phyloP scores from a whole-genome alignment of 2,113 vertebrate genomes.

The Plecturocebus donacophilus region DNA sequence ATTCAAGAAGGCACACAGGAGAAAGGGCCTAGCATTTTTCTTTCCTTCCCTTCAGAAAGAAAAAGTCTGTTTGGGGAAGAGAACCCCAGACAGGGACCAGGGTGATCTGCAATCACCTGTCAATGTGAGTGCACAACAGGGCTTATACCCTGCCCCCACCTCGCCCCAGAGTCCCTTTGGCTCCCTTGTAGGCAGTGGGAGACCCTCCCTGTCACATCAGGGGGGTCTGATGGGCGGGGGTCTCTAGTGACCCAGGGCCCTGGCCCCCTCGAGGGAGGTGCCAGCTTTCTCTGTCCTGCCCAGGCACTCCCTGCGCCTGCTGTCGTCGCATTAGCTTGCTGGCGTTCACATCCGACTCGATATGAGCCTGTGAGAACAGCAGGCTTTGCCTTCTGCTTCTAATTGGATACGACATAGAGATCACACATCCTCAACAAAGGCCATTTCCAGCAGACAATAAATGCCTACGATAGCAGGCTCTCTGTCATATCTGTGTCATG shows the following conservation, averaged over 20 bases:
- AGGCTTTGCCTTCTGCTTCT: background rate
- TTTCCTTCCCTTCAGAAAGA: background rate
- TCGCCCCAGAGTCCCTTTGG: background rate
- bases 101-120: background rate
- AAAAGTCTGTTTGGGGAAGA: background rate
- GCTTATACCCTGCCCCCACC: background rate
- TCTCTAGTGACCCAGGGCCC: background rate
- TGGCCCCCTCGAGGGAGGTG: background rate
- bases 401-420: background rate
- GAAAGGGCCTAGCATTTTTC: background rate
- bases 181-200: too few species aligned
- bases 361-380: background rate
- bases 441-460: background rate
- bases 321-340: background rate
- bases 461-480: background rate
- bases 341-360: background rate
- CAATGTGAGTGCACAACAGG: background rate
- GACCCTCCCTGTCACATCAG: background rate
- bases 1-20: background rate
- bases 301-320: background rate
- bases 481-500: background rate
- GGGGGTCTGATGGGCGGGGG: background rate
- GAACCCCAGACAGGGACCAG: background rate
- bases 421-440: background rate
- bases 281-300: background rate